Conservation (phyloP, 2,888 invertebrate genomes). For the Tridacna crocea region DNA sequence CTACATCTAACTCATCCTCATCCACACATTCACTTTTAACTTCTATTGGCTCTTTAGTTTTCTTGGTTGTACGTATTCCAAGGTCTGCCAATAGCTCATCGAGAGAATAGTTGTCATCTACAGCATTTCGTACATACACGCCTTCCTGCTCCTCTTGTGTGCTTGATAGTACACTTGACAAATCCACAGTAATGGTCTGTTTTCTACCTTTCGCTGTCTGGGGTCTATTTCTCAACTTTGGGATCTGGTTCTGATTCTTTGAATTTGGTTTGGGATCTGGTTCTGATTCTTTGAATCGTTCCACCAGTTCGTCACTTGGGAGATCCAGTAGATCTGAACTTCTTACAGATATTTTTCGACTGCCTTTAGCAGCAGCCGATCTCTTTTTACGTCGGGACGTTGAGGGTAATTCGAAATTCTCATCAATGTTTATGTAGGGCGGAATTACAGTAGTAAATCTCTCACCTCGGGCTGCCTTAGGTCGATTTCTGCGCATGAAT, state of each 20-base stretch:
- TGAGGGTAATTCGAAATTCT: not conserved
- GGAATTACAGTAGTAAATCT: slow-evolving; percentile 18
- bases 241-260: not conserved
- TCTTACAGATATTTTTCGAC: not conserved
- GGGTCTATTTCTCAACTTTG: slow-evolving; percentile 9
- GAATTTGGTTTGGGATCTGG: not conserved
- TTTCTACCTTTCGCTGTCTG: slow-evolving; percentile 11
- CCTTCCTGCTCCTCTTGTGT: not conserved
- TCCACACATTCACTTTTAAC: too few species aligned
- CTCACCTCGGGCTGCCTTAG: slow-evolving; percentile 23
- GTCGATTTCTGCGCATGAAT: not conserved
- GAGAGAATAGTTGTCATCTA: not conserved
- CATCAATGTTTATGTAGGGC: slow-evolving; percentile 25
- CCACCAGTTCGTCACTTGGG: slow-evolving; percentile 17
- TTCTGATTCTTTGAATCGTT: slow-evolving; percentile 12
- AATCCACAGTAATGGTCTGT: not conserved
- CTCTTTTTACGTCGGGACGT: not conserved
- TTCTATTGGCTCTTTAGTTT: too few species aligned
- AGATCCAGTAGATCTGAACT: slow-evolving; percentile 17
- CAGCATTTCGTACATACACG: not conserved
- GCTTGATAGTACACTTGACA: not conserved
- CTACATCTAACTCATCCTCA: too few species aligned
- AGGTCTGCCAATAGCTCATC: not conserved
- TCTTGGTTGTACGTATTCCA: not conserved
- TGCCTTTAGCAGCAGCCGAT: slow-evolving; percentile 23